Evolutionary conservation across 2,113 vertebrate genomes (phyloP), one percentile per base, ranked within the genome.

Genomic region (Cebus imitator): DNA sequence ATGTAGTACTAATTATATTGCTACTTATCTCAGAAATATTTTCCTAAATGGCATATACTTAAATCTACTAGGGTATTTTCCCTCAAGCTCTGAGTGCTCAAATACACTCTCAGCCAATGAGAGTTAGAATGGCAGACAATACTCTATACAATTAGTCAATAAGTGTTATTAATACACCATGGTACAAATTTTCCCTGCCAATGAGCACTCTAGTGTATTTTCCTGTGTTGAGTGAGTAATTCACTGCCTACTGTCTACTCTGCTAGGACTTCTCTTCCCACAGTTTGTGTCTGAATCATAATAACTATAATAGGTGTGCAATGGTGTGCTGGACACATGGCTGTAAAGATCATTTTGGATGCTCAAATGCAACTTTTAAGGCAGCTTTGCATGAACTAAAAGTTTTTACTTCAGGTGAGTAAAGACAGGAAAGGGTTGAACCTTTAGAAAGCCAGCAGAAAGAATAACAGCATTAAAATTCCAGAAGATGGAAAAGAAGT

Each of bases 11-110:
- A 96, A 96, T 92, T 94, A 96, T 68, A 89, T 93, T 88, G 73
- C 61, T 83, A 89, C 32, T 94, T 96, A 91, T 84, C 80, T 97
- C 58, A 92, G 64, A 95, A 96, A 94, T 87, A 95, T 87, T 84
- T 93, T 90, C 87, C 90, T 84, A 85, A 95, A 57, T 89, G 50
- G 16, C 70, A 88, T 82, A 81, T 72, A 90, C 91, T 96, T 96
- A 96, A 68, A 97, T 87, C 35, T 55, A 87, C 25, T 95, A 78
- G 23, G 64, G 14, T 75, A 40, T 80, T 78, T 80, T 84, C 5
- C 10, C 43, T 43, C 84, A 75, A 80, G 40, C 13, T 87, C 61
- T 94, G 68, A 98, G 35, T 83, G 43, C 21, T 90, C 64, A 96
- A 97, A 96, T 95, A 93, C 35, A 86, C 66, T 90, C 73, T 95